A percentile compares a stretch with the other conserved stretches of the same genome.
These are phyloP conservation scores for Sprattus sprattus DNA, from an alignment of 2,113 vertebrate genomes.

Conservation along the genomic window DNA sequence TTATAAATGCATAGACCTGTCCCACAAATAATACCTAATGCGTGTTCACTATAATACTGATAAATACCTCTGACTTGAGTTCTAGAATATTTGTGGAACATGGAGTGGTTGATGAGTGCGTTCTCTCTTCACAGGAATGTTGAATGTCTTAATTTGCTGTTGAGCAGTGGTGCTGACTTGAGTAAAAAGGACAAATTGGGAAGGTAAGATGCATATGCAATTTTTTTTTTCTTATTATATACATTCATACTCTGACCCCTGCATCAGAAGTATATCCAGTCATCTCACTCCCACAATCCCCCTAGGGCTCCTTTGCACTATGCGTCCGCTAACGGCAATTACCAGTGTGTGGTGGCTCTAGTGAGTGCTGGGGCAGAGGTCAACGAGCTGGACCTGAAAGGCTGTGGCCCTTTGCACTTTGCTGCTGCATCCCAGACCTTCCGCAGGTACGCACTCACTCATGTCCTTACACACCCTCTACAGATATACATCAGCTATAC, in stretches of 20 bases:
- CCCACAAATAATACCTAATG: too few species aligned
- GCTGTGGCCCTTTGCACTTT: conserved; percentile 91
- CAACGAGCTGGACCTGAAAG: conserved; percentile 84
- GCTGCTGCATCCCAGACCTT: conserved; percentile 89
- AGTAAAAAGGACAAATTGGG: conserved; percentile 87
- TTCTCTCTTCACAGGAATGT: conserved; percentile 75
- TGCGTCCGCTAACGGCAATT: conserved; percentile 87
- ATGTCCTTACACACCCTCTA: background rate
- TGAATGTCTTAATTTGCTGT: conserved; percentile 92
- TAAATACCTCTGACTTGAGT: background rate
- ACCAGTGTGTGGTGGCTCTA: conserved; percentile 84
- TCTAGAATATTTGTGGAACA: background rate
- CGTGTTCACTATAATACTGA: too few species aligned
- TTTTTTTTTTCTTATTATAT: background rate
- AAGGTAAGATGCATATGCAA: conserved; percentile 68
- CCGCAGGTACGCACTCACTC: conserved; percentile 73
- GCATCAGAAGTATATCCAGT: background rate
- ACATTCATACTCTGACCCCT: background rate
- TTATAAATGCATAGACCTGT: too few species aligned
- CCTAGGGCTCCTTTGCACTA: conserved; percentile 92
- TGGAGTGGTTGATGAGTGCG: background rate
- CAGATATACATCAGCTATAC: too few species aligned
- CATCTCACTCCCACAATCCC: background rate
- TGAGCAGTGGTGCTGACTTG: conserved; percentile 85
- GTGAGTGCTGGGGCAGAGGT: conserved; percentile 84